Conservation (phyloP, 2,888 invertebrate genomes). For the Saturnia pavonia region DNA sequence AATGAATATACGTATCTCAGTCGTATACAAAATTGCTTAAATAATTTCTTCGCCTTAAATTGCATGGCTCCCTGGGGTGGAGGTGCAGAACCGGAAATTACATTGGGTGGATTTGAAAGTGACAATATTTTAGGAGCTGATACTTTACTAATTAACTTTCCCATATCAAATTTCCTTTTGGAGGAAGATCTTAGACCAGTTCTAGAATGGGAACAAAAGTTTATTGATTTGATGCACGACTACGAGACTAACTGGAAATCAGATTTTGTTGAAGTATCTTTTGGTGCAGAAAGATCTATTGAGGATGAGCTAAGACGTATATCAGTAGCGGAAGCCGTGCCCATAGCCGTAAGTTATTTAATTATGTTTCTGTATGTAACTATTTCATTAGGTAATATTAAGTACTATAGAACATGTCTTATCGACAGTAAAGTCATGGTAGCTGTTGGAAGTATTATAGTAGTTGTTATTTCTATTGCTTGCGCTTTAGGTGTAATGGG, state of each 20-base stretch:
- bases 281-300: slow-evolving; percentile 91
- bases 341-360: slow-evolving; percentile 93
- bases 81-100: slow-evolving; percentile 91
- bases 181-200: slow-evolving; percentile 81
- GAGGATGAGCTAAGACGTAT: slow-evolving; percentile 95
- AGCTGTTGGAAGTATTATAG: slow-evolving; percentile 91
- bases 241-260: slow-evolving; percentile 76
- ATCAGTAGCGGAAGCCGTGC: slow-evolving; percentile 91
- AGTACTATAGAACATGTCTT: slow-evolving; percentile 80
- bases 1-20: slow-evolving; percentile 67
- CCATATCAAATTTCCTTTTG: slow-evolving; percentile 87
- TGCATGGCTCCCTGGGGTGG: slow-evolving; percentile 95
- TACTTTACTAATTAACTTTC: slow-evolving; percentile 88
- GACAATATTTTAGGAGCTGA: slow-evolving; percentile 71
- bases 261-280: slow-evolving; percentile 86
- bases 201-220: slow-evolving; percentile 89
- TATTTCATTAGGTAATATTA: slow-evolving; percentile 90
- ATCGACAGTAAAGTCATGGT: slow-evolving; percentile 91
- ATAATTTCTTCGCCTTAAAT: slow-evolving; percentile 61
- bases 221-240: slow-evolving; percentile 85
- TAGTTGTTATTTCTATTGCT: slow-evolving; percentile 91
- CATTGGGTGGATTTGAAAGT: slow-evolving; percentile 88
- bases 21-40: slow-evolving; percentile 63
- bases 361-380: slow-evolving; percentile 97
- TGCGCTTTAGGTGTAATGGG: slow-evolving; percentile 94